Conservation (phyloP, 37 sponge, comb jelly and placozoan species). For the Mnemiopsis leidyi region DNA sequence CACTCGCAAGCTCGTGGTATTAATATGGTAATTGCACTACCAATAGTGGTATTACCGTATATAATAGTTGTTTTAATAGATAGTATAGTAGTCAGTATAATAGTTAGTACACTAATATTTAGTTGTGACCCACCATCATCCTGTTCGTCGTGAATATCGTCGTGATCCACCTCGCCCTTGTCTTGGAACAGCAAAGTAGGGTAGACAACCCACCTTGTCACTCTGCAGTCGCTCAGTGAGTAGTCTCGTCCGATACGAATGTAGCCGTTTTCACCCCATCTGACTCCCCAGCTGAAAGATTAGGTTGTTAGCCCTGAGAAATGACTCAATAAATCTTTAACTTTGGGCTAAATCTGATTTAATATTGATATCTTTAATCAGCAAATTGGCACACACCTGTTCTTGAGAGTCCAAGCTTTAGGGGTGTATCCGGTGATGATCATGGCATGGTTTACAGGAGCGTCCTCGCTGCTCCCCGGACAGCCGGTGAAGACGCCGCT, state of each 20-base stretch:
- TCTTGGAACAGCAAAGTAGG: not conserved
- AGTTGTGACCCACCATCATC: not conserved
- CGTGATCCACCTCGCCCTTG: not conserved
- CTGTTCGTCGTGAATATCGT: not conserved
- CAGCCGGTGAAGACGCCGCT: conserved; percentile 16
- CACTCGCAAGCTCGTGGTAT: too few relatives aligned
- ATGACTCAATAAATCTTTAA: too few relatives aligned
- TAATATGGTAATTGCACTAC: too few relatives aligned
- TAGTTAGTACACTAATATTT: too few relatives aligned
- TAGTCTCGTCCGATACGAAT: not conserved
- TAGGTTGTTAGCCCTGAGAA: not conserved
- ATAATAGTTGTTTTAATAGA: too few relatives aligned
- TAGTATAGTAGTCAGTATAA: too few relatives aligned
- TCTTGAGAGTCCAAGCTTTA: not conserved
- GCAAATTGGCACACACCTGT: conserved; percentile 22
- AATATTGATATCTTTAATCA: too few relatives aligned
- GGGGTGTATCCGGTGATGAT: not conserved
- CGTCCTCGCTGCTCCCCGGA: not conserved
- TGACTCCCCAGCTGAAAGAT: conserved; percentile 10
- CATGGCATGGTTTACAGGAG: not conserved
- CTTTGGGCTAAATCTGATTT: too few relatives aligned
- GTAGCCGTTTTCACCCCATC: conserved; percentile 19
- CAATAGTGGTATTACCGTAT: too few relatives aligned
- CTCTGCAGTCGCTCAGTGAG: not conserved
- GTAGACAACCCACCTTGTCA: not conserved